Conservation (phyloP, 2,888 invertebrate genomes). For the Sphaerophoria taeniata region DNA sequence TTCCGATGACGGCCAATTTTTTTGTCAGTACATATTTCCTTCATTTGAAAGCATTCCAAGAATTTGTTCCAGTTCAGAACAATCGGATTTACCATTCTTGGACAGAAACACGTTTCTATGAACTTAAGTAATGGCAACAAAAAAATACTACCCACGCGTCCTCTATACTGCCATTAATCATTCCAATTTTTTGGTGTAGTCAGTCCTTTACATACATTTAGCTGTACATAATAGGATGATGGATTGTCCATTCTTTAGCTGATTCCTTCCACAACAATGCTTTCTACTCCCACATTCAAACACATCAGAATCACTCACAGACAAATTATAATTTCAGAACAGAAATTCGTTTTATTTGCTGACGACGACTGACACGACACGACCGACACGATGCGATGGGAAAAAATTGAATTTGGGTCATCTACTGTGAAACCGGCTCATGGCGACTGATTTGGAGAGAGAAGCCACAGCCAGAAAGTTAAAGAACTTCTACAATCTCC, state of each 20-base stretch:
- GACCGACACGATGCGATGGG: too few species aligned
- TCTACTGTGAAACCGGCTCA: conserved; percentile 57
- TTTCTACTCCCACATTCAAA: background rate
- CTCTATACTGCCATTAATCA: conserved; percentile 13
- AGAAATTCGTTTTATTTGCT: conserved; percentile 21
- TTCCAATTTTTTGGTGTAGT: conserved; percentile 14
- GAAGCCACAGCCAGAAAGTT: background rate
- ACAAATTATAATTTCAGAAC: background rate
- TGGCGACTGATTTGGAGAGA: too few species aligned
- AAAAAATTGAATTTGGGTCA: conserved; percentile 70
- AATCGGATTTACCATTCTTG: conserved; percentile 19
- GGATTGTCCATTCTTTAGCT: conserved; percentile 29
- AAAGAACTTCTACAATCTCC: too few species aligned
- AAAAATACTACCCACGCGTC: conserved; percentile 11
- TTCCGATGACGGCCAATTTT: conserved; percentile 32
- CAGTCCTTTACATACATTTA: conserved; percentile 17
- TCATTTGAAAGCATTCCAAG: background rate
- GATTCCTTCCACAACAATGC: conserved; percentile 23
- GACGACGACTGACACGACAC: too few species aligned
- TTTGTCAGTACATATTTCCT: background rate
- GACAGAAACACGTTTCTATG: too few species aligned
- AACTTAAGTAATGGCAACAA: background rate
- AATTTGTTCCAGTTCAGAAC: conserved; percentile 3
- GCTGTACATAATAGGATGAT: conserved; percentile 55
- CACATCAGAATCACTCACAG: background rate